phyloP scores from a whole-genome alignment of 2,888 invertebrate species.

The Danaus chrysippus region DNA sequence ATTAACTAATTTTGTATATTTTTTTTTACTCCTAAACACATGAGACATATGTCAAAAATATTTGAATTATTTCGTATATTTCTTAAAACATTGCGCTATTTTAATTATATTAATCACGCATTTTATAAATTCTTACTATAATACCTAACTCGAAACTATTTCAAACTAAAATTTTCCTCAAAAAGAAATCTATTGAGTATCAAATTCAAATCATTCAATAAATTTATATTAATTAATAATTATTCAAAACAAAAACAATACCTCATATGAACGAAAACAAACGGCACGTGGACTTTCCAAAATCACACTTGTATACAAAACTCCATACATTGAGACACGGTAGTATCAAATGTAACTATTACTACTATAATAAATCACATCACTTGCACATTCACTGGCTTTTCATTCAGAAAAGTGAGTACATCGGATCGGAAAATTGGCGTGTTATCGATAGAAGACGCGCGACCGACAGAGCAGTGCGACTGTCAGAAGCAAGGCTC shows the following conservation, averaged over 20 bases:
- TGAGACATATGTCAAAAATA: too few relatives aligned
- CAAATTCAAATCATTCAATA: too few relatives aligned
- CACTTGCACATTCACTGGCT: constrained; percentile 48
- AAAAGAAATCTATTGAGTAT: too few relatives aligned
- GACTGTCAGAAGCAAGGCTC: constrained; percentile 51
- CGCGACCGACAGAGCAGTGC: constrained; percentile 57
- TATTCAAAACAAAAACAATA: constrained; percentile 24
- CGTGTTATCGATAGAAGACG: constrained; percentile 55
- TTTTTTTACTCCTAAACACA: neutral
- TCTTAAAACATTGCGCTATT: too few relatives aligned
- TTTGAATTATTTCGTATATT: too few relatives aligned
- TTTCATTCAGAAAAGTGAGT: constrained; percentile 73
- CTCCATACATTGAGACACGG: constrained; percentile 36
- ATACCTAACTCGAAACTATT: too few relatives aligned
- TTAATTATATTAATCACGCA: too few relatives aligned
- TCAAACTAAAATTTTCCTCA: too few relatives aligned
- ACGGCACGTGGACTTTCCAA: constrained; percentile 19
- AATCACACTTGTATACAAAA: constrained; percentile 39
- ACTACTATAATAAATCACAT: constrained; percentile 28
- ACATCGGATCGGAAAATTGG: constrained; percentile 55
- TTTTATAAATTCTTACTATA: too few relatives aligned
- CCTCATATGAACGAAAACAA: constrained; percentile 25
- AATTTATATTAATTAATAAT: neutral
- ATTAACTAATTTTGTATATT: neutral
- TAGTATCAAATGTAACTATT: constrained; percentile 11